Base-by-base conservation (phyloP, 2,113 vertebrate species). In the Erpornis zantholeuca region DNA sequence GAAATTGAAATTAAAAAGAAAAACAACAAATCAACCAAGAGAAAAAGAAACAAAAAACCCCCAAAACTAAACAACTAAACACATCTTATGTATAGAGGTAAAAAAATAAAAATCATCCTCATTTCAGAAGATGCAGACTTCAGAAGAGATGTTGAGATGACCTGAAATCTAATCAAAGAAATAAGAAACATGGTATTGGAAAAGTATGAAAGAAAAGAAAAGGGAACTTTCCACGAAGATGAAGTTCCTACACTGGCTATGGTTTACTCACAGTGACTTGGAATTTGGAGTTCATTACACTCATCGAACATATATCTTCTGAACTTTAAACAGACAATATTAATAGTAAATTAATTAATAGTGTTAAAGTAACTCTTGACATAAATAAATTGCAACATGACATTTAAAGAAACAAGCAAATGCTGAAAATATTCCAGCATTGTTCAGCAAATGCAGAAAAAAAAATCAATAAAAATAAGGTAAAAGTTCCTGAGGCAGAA, bases 51-150 rank as follows among this genome's bases (percentile, higher is more conserved):
- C 13, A 28, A 59, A 28, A 40, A 2, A 7, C 1, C 3, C 12
- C 1, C 6, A 9, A 68, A 25, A 45, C 5, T 4, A 59, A 59
- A 22, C 20, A 50, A 38, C 4, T 0, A 27, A 64, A 28, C 1
- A 25, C 57, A 57, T 35, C 4, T 14, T 61, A 40, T 4, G 2
- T 3, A 29, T 7, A 44, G 31, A n/a, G 10, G 6, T 27, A 12
- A 86, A 88, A 78, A 85, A 3, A 52, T 10, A 45, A 75, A 61
- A 76, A 61, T 40, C 2, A 0, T 5, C 8, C 3, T 36, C 3
- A 44, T 70, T 64, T 72, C 25, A 28, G 19, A 83, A 68, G 13
- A 63, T 0, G 5, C 3, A 57, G 24, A 45, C 7, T 19, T 53
- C 36, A 71, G 16, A 76, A 49, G 3, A 68, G 1, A 25, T 19